These are phyloP conservation scores for Willowsia nigromaculata DNA, from an alignment of 2,888 invertebrate genomes.

Conservation along the genomic window DNA sequence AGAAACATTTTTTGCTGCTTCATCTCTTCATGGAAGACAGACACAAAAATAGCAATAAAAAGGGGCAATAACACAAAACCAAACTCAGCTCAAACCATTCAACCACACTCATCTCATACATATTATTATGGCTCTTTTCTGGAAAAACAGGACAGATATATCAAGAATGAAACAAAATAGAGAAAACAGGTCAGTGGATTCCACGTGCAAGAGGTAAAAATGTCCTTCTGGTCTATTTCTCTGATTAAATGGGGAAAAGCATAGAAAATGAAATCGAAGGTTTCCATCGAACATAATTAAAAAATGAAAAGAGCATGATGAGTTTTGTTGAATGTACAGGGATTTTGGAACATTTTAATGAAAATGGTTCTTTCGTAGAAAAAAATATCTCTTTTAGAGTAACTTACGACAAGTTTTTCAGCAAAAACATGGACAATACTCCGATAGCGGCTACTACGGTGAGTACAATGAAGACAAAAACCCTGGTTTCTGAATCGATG, in stretches of 20 bases:
- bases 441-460: constrained; percentile 85
- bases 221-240: background rate
- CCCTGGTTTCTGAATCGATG: constrained; percentile 87
- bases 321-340: no score
- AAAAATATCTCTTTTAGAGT: no score
- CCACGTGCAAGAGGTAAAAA: constrained; percentile 14
- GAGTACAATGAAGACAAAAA: constrained; percentile 90
- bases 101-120: background rate
- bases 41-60: constrained; percentile 46
- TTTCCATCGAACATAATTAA: no score
- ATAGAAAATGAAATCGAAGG: background rate
- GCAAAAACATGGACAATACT: constrained; percentile 82
- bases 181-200: constrained; percentile 27
- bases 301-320: no score
- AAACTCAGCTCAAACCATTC: background rate
- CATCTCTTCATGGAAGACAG: constrained; percentile 35
- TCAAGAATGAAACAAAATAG: background rate
- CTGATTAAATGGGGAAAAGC: background rate
- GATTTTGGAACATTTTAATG: no score
- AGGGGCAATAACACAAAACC: constrained; percentile 1
- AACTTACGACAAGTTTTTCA: constrained; percentile 73
- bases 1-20: constrained; percentile 26
- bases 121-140: background rate
- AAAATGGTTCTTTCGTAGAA: no score
- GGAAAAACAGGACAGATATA: background rate